These are phyloP conservation scores for Cantharis nigra DNA, from an alignment of 2,888 invertebrate species.

Conservation along the genomic window DNA sequence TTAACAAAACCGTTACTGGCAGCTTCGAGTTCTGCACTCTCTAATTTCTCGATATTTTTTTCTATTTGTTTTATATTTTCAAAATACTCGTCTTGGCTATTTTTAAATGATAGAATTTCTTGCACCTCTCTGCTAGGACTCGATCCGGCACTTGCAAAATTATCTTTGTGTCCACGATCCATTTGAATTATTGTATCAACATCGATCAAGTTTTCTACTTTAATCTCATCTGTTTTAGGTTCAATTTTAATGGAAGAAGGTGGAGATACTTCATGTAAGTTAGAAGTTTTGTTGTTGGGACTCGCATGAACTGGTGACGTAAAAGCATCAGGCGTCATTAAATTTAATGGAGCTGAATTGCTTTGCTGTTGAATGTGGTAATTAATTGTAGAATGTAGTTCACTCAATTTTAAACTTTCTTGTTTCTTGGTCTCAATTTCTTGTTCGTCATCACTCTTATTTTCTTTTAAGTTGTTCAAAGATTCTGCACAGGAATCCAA, in stretches of 20 bases:
- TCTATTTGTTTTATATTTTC: slow-evolving; percentile 45
- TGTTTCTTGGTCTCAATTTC: slow-evolving; percentile 32
- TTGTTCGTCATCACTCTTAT: slow-evolving; percentile 36
- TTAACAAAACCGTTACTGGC: slow-evolving; percentile 36
- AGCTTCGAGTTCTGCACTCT: slow-evolving; percentile 22
- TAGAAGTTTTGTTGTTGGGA: slow-evolving; percentile 35
- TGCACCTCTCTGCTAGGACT: slow-evolving; percentile 90
- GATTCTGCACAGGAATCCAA: slow-evolving; percentile 27
- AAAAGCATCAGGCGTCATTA: slow-evolving; percentile 90
- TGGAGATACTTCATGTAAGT: slow-evolving; percentile 29
- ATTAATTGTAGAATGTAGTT: slow-evolving; percentile 51
- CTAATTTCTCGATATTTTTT: slow-evolving; percentile 15
- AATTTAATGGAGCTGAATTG: slow-evolving; percentile 61
- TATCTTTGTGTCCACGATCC: slow-evolving; percentile 43
- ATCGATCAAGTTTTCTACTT: slow-evolving; percentile 46
- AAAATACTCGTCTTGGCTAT: slow-evolving; percentile 51
- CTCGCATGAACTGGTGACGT: slow-evolving; percentile 59
- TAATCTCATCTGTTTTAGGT: slow-evolving; percentile 34
- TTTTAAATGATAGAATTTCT: slow-evolving; percentile 78
- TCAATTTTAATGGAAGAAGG: slow-evolving; percentile 23
- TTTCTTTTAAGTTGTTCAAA: slow-evolving; percentile 26
- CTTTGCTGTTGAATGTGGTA: slow-evolving; percentile 50
- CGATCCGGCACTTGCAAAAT: slow-evolving; percentile 78
- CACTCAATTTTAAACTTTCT: slow-evolving; percentile 48
- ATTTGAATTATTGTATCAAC: slow-evolving; percentile 32